phyloP scores from a whole-genome alignment of 2,797 vertebrate genomes.

The Eulemur albifrons region DNA sequence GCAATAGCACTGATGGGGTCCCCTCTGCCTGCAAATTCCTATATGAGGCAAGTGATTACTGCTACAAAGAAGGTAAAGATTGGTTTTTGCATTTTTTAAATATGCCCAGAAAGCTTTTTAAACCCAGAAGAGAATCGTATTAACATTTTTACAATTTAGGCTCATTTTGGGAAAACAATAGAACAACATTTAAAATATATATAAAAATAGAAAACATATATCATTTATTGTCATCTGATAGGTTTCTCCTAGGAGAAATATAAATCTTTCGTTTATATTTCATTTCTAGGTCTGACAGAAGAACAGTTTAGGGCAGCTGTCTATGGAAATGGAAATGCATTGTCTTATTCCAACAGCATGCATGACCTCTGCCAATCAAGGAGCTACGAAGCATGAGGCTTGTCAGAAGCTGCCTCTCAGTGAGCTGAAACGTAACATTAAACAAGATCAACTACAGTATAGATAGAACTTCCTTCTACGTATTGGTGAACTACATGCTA shows the following conservation, averaged over 20 bases:
- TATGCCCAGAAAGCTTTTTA: neutral
- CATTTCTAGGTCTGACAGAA: slow-evolving; percentile 2
- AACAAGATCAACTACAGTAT: neutral
- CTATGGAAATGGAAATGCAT: neutral
- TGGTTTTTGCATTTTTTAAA: neutral
- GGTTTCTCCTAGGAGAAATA: neutral
- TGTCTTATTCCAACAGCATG: neutral
- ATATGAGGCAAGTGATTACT: neutral
- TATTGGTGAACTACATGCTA: neutral
- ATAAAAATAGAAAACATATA: neutral
- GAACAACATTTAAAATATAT: neutral
- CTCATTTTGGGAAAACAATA: neutral
- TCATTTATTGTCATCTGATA: slow-evolving; percentile 10
- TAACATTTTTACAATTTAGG: neutral
- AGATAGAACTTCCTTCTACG: neutral
- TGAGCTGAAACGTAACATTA: neutral
- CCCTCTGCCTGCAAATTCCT: neutral
- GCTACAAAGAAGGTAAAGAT: neutral
- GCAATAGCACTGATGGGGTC: neutral
- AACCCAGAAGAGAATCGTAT: neutral
- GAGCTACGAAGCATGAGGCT: neutral
- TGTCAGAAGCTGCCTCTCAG: slow-evolving; percentile 12
- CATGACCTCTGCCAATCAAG: slow-evolving; percentile 2
- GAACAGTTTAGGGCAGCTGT: neutral
- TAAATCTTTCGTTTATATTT: neutral